Evolutionary conservation across 1,140 invertebrate species (phyloP).

Genomic region (Anagrus nilaparvatae): DNA sequence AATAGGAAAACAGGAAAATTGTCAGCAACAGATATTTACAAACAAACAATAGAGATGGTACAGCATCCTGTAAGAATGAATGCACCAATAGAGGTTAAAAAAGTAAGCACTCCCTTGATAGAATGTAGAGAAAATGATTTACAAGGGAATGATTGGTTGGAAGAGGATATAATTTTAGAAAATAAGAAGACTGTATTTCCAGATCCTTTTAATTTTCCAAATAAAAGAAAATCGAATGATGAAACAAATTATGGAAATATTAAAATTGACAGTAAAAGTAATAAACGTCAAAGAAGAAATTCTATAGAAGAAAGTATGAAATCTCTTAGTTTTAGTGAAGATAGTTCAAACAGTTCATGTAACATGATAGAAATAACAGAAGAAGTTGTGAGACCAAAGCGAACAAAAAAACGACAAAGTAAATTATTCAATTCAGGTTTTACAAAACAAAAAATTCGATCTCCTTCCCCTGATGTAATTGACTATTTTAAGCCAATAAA

Average conservation of each 20-base stretch:
- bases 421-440: no score
- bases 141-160: constrained; percentile 36
- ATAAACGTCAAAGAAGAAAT: constrained; percentile 15
- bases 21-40: constrained; percentile 32
- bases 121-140: constrained; percentile 34
- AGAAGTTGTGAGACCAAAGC: no score
- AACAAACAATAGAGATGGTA: constrained; percentile 30
- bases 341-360: constrained; percentile 11
- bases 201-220: neutral
- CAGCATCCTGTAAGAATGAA: constrained; percentile 6
- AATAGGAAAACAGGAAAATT: no score
- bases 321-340: constrained; percentile 8
- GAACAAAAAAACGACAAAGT: no score
- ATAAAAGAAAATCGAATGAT: neutral
- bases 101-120: constrained; percentile 28
- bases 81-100: neutral
- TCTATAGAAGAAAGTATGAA: neutral
- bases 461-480: no score
- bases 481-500: no score
- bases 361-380: no score
- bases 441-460: no score
- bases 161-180: constrained; percentile 33
- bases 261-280: constrained; percentile 11
- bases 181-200: neutral
- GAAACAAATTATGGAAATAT: constrained; percentile 20